Evolutionary conservation across 2,113 vertebrate genomes (phyloP).

Genomic region (Aythya baeri): DNA sequence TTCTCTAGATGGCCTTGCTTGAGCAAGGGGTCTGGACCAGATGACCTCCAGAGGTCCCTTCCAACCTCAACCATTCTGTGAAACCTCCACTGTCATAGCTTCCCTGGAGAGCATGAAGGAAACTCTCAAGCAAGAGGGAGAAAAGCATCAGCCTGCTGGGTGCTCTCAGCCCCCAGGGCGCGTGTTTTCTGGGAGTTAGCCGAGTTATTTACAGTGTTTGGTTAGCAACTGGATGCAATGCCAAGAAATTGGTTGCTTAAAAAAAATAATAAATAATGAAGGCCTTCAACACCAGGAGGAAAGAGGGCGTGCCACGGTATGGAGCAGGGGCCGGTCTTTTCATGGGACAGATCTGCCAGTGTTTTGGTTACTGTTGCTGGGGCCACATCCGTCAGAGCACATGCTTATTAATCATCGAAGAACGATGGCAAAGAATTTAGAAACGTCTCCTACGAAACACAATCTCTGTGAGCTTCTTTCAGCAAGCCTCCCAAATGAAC

Average conservation of each 20-base stretch:
- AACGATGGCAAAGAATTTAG: background rate
- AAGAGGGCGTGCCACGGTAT: background rate
- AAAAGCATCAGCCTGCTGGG: background rate
- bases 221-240: background rate
- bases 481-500: background rate
- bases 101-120: accelerated
- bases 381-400: background rate
- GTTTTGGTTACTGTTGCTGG: background rate
- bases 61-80: background rate
- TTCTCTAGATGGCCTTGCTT: background rate
- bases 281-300: background rate
- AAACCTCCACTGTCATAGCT: background rate
- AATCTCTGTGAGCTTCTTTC: background rate
- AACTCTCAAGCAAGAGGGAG: background rate
- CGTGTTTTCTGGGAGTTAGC: background rate
- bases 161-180: accelerated
- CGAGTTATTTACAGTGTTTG: background rate
- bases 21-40: background rate
- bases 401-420: background rate
- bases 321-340: background rate
- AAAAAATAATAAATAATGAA: background rate
- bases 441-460: background rate
- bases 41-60: background rate
- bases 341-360: background rate
- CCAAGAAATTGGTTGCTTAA: background rate